A percentile compares a stretch with the other conserved stretches of the same genome.
These are phyloP conservation scores for Cheumatopsyche charites DNA, from an alignment of 1,140 invertebrate species.

Conservation along the genomic window DNA sequence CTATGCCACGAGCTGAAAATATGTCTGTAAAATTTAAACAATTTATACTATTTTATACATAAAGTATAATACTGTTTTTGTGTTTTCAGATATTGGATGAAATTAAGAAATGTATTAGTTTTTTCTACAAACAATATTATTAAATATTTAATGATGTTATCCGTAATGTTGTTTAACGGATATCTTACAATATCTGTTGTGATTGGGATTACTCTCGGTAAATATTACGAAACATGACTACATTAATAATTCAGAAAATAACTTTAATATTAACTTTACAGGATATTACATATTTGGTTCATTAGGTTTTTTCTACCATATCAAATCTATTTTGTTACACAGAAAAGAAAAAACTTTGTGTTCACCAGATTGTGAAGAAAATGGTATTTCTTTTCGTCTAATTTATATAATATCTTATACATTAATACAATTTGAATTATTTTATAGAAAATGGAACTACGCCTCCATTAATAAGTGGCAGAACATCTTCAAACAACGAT, in stretches of 20 bases:
- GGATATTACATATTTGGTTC: slow-evolving; percentile 45
- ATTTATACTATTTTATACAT: too few relatives aligned
- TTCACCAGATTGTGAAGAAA: slow-evolving; percentile 40
- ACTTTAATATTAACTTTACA: too few relatives aligned
- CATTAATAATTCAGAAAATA: too few relatives aligned
- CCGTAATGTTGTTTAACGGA: slow-evolving; percentile 88
- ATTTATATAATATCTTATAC: too few relatives aligned
- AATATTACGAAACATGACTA: slow-evolving; percentile 51
- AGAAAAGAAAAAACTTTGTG: slow-evolving; percentile 21
- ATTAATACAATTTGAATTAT: too few relatives aligned
- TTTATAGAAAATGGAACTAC: slow-evolving; percentile 38
- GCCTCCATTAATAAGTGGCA: slow-evolving; percentile 35
- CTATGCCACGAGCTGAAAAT: neutral
- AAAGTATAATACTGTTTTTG: too few relatives aligned
- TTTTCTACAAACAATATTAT: slow-evolving; percentile 63
- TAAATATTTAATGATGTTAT: slow-evolving; percentile 87
- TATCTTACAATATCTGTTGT: slow-evolving; percentile 78
- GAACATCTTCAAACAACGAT: slow-evolving; percentile 31
- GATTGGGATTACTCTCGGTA: slow-evolving; percentile 77
- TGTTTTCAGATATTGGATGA: slow-evolving; percentile 48
- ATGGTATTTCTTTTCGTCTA: slow-evolving; percentile 5
- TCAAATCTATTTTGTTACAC: slow-evolving; percentile 28
- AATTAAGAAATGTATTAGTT: slow-evolving; percentile 53
- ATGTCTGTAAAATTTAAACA: neutral
- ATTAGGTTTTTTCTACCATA: slow-evolving; percentile 24